These are phyloP conservation scores for Clunio marinus DNA, from an alignment of 2,888 invertebrate species.

Conservation along the genomic window DNA sequence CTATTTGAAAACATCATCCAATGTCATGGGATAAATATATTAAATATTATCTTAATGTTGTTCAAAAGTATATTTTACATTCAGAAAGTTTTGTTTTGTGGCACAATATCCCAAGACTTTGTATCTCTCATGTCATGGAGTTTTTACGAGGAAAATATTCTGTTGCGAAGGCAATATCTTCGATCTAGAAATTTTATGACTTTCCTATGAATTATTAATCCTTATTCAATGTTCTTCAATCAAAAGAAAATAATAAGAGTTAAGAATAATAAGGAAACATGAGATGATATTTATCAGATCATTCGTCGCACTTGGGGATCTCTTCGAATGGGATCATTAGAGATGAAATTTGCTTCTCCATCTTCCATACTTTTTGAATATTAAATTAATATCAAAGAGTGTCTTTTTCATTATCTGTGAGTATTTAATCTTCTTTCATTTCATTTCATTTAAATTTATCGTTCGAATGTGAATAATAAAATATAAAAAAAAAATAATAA, in stretches of 20 bases:
- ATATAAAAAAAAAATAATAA: too few species aligned
- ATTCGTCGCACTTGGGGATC: constrained; percentile 31
- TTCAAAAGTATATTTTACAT: too few species aligned
- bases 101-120: too few species aligned
- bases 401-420: constrained; percentile 22
- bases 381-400: constrained; percentile 21
- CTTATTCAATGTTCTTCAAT: too few species aligned
- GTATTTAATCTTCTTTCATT: constrained; percentile 21
- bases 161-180: background rate
- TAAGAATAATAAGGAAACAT: constrained; percentile 15
- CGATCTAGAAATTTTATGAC: constrained; percentile 1
- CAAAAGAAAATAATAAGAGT: too few species aligned
- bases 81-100: too few species aligned
- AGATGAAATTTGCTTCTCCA: background rate
- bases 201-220: constrained; percentile 25
- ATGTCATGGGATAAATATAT: too few species aligned
- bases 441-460: constrained; percentile 19
- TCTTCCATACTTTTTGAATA: background rate
- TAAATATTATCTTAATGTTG: too few species aligned
- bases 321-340: background rate
- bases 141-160: constrained; percentile 26
- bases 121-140: too few species aligned
- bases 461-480: constrained; percentile 6
- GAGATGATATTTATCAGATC: constrained; percentile 33
- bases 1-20: too few species aligned